Base-by-base conservation (phyloP, 1,140 invertebrate genomes). In the Drosophila gunungcola region DNA sequence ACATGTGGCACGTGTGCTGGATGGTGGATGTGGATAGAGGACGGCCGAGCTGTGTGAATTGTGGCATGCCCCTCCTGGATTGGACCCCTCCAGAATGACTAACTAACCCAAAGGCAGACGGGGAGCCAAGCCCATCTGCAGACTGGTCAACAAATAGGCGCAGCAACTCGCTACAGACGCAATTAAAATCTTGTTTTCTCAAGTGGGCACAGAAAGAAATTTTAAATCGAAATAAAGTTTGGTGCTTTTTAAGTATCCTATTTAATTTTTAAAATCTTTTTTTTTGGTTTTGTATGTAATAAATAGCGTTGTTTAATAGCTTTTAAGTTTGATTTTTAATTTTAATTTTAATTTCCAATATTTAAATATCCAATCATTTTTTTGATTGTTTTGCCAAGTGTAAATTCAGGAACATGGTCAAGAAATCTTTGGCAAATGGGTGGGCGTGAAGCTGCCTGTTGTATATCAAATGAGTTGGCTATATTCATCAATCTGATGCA, bases 1-100 rank as follows among this genome's bases (percentile, higher is more conserved):
- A 88, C 80, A 89, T 88, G 83, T 88, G 79, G 79, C 83, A 88
- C 76, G 79, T 82, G 83, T 86, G 77, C 46, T 69, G 63, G 52
- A 63, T 49, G 56, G 11, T n/a, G 13, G 25, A 27, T 29, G 25
- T 16, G 41, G 27, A 45, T 21, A 45, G 16, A 25, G 32, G 49
- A n/a, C 49, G 58, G 45, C 56, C 57, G 29, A 65, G 46, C 49
- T 74, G 58, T 60, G 49, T 64, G 63, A 69, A 68, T 72, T 64
- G 53, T 80, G 58, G 65, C 48, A 68, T 48, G 45, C 62, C 34
- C 42, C 21, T n/a, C 4, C n/a, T 21, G 27, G 41, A n/a, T 10
- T 21, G 27, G 41, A 11, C 34, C 42, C 65, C 67, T 29, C 32
- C 49, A 46, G 64, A 70, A 69, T 70, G 67, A 57, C 64, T 70